These are phyloP conservation scores for Drosophila funebris DNA, from an alignment of 1,140 invertebrate species.

Conservation along the genomic window DNA sequence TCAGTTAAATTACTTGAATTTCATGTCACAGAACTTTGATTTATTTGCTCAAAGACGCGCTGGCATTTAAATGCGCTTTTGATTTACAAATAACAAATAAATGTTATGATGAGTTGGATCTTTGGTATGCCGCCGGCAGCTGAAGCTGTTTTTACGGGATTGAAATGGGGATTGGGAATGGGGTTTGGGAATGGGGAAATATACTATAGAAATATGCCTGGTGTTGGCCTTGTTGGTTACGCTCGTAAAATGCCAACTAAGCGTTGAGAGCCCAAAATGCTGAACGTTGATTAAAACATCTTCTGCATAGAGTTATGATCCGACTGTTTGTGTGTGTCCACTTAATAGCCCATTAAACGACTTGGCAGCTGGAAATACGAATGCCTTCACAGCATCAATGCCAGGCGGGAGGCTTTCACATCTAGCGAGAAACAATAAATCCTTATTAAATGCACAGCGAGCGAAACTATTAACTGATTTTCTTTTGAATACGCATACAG, in stretches of 20 bases:
- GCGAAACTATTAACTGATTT: constrained; percentile 75
- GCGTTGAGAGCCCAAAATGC: constrained; percentile 57
- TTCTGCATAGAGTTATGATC: constrained; percentile 51
- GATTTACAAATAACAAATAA: constrained; percentile 82
- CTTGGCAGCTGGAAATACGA: constrained; percentile 67
- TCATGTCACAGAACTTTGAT: constrained; percentile 74
- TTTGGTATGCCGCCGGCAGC: constrained; percentile 74
- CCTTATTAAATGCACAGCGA: constrained; percentile 76
- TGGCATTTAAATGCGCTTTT: constrained; percentile 75
- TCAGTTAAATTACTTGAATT: constrained; percentile 70
- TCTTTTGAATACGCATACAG: constrained; percentile 65
- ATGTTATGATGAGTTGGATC: constrained; percentile 78
- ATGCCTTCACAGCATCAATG: constrained; percentile 11
- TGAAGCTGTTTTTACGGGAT: constrained; percentile 16
- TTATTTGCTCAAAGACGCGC: constrained; percentile 53
- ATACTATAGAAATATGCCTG: constrained; percentile 4
- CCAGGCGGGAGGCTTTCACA: constrained; percentile 53
- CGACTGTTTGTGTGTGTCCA: constrained; percentile 41
- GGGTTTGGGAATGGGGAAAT: neutral
- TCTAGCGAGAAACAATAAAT: constrained; percentile 78
- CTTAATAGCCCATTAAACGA: constrained; percentile 77
- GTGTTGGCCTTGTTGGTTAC: constrained; percentile 59
- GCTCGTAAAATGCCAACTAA: constrained; percentile 75
- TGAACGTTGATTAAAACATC: constrained; percentile 71
- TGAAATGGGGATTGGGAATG: constrained; percentile 11